Evolutionary conservation across 2,888 invertebrate species (phyloP), one percentile per base, ranked within the genome.

Genomic region (Ashinkailepas kermadecensis): DNA sequence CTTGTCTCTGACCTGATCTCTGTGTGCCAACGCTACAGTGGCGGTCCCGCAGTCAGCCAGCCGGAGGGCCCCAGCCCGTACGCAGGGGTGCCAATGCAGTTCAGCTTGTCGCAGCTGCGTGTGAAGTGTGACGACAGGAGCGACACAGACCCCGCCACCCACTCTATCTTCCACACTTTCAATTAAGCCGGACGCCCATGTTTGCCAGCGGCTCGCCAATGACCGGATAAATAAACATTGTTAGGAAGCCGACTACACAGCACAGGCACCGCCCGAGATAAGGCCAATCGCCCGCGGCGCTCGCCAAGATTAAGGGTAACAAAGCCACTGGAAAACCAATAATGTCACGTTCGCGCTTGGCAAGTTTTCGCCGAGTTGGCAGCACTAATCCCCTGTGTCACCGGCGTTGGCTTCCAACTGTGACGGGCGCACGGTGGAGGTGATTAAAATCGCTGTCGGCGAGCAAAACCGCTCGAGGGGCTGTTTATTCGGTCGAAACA

Each of bases 281-380:
- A 56, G 74, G 39, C 74, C 54, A 74, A 56, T 56, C 21, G 74
- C 74, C 21, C 23, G 18, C 4, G 56, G 10, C 54, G 21, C 21
- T 10, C 21, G 74, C 54, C 56, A 10, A 56, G 74, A 74, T 74
- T 74, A 74, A 54, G 56, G 18, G 54, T 21, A 74, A 56, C 74
- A 54, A 56, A 74, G 74, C 74, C 74, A 74, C 74, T 56, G 56
- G 54, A 21, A 56, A 56, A 23, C 54, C 74, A 74, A 74, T 74
- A 74, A 74, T 74, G 74, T 74, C 74, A 74, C 74, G 74, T 74
- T 74, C 56, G 54, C 56, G 18, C 9, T 56, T 9, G 74, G 15
- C 56, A 21, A 74, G 74, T 74, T 74, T 70, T 74, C 70, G 74
- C 74, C 74, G 56, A 54, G 74, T 74, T 54, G 74, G 54, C 74